These are phyloP conservation scores for Styela plicata DNA, from an alignment of 23 tunicate genomes.

Conservation along the genomic window DNA sequence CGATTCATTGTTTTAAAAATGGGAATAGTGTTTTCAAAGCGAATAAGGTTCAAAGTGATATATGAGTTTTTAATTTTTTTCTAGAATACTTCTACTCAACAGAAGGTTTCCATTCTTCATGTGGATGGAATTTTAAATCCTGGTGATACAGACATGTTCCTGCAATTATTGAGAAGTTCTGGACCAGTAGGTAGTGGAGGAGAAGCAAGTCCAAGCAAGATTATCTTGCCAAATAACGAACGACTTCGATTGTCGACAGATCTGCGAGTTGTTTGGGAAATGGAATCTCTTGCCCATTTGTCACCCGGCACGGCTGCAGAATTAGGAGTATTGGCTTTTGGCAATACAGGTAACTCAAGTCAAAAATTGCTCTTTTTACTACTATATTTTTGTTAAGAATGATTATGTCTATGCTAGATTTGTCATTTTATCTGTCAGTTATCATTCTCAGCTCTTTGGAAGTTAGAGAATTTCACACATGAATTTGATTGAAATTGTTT, in stretches of 20 bases:
- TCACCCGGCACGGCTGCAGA: slow-evolving; percentile 60
- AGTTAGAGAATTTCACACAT: no score
- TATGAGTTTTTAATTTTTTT: no score
- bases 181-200: slow-evolving; percentile 8
- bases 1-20: no score
- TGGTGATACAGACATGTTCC: slow-evolving; percentile 56
- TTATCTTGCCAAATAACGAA: slow-evolving; percentile 76
- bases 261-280: slow-evolving; percentile 79
- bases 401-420: no score
- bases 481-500: background rate
- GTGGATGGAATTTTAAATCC: slow-evolving; percentile 61
- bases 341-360: slow-evolving; percentile 36
- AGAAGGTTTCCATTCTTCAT: slow-evolving; percentile 48
- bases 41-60: no score
- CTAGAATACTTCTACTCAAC: slow-evolving; percentile 8
- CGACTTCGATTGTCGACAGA: slow-evolving; percentile 56
- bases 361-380: background rate
- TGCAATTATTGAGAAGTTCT: slow-evolving; percentile 58
- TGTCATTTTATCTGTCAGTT: background rate
- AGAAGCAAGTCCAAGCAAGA: background rate
- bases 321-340: slow-evolving; percentile 63
- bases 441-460: no score
- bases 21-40: no score
- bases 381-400: no score
- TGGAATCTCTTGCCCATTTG: slow-evolving; percentile 52